Evolutionary conservation across 2,888 invertebrate genomes (phyloP).

Genomic region (Cheilosia soror): DNA sequence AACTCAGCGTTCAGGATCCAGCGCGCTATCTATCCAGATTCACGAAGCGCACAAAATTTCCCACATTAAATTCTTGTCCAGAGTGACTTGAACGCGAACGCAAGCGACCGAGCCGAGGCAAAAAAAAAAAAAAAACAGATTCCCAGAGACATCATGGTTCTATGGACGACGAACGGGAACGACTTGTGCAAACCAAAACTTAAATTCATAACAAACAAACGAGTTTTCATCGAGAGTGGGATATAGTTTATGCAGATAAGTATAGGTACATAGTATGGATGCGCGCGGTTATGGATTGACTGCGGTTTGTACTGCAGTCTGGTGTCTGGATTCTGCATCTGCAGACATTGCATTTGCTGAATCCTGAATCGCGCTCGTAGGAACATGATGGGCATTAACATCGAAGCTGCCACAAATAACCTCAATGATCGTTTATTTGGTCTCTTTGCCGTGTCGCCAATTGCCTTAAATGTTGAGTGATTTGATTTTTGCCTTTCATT

Average conservation of each 20-base stretch:
- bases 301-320: conserved; percentile 51
- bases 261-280: not conserved
- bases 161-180: conserved; percentile 20
- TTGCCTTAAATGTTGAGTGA: conserved; percentile 56
- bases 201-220: conserved; percentile 68
- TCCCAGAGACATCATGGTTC: conserved; percentile 63
- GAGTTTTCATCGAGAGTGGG: conserved; percentile 62
- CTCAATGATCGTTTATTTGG: conserved; percentile 59
- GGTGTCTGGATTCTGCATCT: conserved; percentile 22
- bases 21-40: conserved; percentile 56
- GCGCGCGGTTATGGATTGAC: conserved; percentile 37
- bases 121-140: conserved; percentile 55
- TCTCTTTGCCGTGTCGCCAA: conserved; percentile 42
- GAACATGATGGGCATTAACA: conserved; percentile 54
- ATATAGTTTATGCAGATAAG: conserved; percentile 50
- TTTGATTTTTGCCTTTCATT: conserved; percentile 26
- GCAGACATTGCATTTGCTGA: conserved; percentile 20
- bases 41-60: conserved; percentile 63
- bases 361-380: conserved; percentile 9
- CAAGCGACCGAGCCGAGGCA: conserved; percentile 15
- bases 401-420: conserved; percentile 57
- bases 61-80: conserved; percentile 71
- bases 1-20: conserved; percentile 42
- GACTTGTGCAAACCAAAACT: conserved; percentile 51
- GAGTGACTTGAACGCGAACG: conserved; percentile 27